phyloP scores from a whole-genome alignment of 1,140 invertebrate species.

The Saxidomus purpurata region DNA sequence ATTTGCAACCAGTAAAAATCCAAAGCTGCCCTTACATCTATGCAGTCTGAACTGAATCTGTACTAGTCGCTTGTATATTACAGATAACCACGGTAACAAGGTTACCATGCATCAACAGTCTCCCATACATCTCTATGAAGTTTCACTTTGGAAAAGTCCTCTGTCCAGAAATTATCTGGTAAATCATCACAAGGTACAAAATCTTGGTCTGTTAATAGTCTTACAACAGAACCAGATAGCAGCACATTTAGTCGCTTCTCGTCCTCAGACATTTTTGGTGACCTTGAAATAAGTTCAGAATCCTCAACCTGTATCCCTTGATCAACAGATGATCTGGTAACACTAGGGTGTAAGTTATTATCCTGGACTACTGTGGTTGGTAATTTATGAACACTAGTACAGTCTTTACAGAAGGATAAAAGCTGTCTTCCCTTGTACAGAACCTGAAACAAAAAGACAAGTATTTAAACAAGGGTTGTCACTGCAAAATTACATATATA shows the following conservation, averaged over 20 bases:
- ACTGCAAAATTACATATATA: no score
- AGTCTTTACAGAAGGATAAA: background rate
- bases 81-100: no score
- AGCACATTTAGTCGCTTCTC: constrained; percentile 17
- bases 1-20: no score
- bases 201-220: constrained; percentile 31
- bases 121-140: constrained; percentile 33
- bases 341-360: background rate
- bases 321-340: background rate
- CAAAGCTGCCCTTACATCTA: no score
- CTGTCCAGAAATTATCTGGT: constrained; percentile 63
- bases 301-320: background rate
- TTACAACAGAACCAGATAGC: constrained; percentile 22
- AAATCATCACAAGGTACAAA: constrained; percentile 46
- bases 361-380: background rate
- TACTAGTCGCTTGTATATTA: no score
- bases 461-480: background rate
- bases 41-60: no score
- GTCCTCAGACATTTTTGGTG: background rate
- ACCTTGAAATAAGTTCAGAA: background rate
- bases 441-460: constrained; percentile 19
- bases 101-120: constrained; percentile 40
- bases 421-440: constrained; percentile 46
- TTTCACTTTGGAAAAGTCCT: constrained; percentile 55
- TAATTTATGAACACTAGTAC: background rate